Evolutionary conservation across 1,140 invertebrate species (phyloP), one percentile per base, ranked within the genome.

Genomic region (Lordiphosa stackelbergi): DNA sequence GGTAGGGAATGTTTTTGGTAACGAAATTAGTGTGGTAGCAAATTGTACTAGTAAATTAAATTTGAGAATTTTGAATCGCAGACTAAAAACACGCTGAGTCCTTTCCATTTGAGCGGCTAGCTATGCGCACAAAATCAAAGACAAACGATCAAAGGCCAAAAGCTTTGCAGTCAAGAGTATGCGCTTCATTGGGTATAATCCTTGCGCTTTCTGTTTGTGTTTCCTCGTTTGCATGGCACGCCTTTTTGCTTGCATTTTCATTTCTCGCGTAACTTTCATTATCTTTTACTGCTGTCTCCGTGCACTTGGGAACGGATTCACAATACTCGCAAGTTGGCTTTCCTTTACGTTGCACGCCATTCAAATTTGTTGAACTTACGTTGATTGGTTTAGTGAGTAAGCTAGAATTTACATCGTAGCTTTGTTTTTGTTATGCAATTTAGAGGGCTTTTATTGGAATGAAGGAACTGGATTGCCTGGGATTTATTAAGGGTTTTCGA

Each of bases 161-260:
- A 66, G 55, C 64, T 63, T 64, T 73, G 60, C 59, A 55, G 45
- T 55, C 51, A 57, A 37, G 12, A 54, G 34, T 36, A 52, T 69
- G 41, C 73, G 73, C 73, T 78, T 78, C 73, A 78, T 79, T 78
- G 78, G 69, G 55, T 24, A 49, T 53, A 78, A 78, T 77, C 68
- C 69, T 64, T 64, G 24, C 24, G 59, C 53, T 55, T 57, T 77
- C 69, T 77, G 73, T 77, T 73, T 61, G 73, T 19, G 2, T 19
- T 19, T 19, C 19, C 19, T 19, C 19, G 19, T 19, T 19, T 19
- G 19, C 19, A 19, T 19, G 2, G 19, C 19, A 19, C 19, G 19
- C 2, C 55, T 49, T 53, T 40, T 22, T 48, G 64, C 61, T 73
- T 69, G 60, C 63, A 61, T 74, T 74, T 58, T 75, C 62, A 68